Conservation (phyloP, 1,140 invertebrate species). For the Paramacrobiotus metropolitanus region DNA sequence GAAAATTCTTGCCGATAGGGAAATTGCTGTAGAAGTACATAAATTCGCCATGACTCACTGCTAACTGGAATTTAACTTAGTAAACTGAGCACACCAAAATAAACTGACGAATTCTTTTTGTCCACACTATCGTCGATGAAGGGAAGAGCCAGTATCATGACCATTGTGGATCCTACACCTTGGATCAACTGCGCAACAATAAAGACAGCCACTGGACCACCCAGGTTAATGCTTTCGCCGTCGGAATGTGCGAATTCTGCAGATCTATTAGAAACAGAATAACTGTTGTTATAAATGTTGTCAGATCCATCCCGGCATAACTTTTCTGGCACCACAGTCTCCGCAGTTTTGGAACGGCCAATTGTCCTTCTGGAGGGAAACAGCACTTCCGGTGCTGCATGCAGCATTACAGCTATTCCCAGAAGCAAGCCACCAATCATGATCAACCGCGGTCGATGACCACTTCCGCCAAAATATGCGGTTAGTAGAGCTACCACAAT, state of each 20-base stretch:
- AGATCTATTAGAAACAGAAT: no score
- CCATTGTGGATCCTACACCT: background rate
- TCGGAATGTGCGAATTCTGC: no score
- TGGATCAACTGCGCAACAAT: background rate
- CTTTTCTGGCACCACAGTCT: no score
- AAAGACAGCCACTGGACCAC: background rate
- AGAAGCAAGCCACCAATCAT: constrained; percentile 73
- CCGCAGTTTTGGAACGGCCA: background rate
- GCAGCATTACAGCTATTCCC: constrained; percentile 17
- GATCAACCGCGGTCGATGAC: constrained; percentile 85
- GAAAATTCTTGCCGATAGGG: background rate
- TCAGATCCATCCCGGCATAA: no score
- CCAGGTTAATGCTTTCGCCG: no score
- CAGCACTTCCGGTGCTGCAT: background rate
- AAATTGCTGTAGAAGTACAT: no score
- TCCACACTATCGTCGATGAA: background rate
- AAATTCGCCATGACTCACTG: no score
- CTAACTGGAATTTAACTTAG: no score
- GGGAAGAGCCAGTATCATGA: background rate
- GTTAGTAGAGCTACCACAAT: constrained; percentile 46
- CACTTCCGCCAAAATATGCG: constrained; percentile 33
- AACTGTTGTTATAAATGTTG: no score
- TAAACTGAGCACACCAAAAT: background rate
- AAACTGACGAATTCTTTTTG: background rate
- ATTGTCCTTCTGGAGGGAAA: background rate